A percentile compares a stretch with the other conserved stretches of the same genome.
Conservation (phyloP, 2,888 invertebrate species). For the Apamea epomidion region DNA sequence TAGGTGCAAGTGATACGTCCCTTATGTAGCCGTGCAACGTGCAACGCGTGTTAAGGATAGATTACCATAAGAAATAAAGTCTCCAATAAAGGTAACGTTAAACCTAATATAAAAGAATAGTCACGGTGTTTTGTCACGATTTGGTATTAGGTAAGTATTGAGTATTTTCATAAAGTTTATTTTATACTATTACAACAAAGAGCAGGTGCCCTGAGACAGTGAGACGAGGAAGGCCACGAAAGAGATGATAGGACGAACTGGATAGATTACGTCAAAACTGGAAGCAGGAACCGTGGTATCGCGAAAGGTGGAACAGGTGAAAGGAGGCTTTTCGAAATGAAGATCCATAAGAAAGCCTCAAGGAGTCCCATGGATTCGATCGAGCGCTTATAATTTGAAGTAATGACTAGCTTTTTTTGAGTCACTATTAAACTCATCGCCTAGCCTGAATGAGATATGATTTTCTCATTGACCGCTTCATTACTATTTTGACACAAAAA, state of each 20-base stretch:
- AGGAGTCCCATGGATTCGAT: not conserved
- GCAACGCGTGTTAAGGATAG: not conserved
- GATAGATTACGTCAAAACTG: not conserved
- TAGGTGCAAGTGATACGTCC: too few species aligned
- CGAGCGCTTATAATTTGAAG: too few species aligned
- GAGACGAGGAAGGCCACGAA: not conserved
- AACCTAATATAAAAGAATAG: not conserved
- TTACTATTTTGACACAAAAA: too few species aligned
- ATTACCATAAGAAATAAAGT: not conserved
- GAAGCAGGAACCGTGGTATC: too few species aligned
- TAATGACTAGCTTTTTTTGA: too few species aligned
- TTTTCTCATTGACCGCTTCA: too few species aligned
- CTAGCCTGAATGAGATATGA: too few species aligned
- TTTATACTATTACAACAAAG: not conserved
- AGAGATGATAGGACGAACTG: not conserved
- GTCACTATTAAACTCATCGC: too few species aligned
- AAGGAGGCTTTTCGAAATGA: not conserved
- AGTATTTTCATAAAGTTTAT: not conserved
- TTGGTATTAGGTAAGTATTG: not conserved
- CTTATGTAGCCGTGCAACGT: not conserved
- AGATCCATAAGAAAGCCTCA: not conserved
- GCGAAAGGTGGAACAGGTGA: too few species aligned
- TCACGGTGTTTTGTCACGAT: slow-evolving; percentile 12
- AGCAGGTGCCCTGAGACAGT: too few species aligned
- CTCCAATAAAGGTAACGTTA: not conserved